Base-by-base conservation (phyloP, 2,888 invertebrate genomes). In the Loripinus fragilis region DNA sequence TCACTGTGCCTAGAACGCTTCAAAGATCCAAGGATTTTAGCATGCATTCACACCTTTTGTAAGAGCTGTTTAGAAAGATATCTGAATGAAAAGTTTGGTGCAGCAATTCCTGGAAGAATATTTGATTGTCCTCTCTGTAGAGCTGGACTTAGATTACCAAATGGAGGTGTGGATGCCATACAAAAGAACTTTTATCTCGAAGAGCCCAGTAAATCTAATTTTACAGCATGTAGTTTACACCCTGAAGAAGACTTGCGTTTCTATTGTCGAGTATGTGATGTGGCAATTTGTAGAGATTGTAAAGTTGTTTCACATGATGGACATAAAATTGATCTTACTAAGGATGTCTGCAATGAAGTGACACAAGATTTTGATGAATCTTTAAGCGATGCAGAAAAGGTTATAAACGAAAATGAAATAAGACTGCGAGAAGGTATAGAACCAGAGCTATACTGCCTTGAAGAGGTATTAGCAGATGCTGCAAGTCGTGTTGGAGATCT, bases 381-480 rank as follows among this genome's bases (percentile, higher is more conserved):
- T 8, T 33, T 60, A 20, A 5, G 15, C 20, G 60, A 60, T 17
- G 33, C 60, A 10, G 60, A 60, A 20, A 60, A 60, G n/a, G 10
- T 1, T n/a, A 60, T 60, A 10, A 30, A 60, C 33, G 60, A 60
- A 60, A 60, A 60, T 20, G 60, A 60, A 60, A 60, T 60, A 60
- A 30, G 17, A 17, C 60, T 28, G 5, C 60, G 60, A 17, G 10
- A 25, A 28, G 30, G 12, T 10, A 33, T 60, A 33, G 60, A 60
- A 17, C 7, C 60, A 33, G 60, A 60, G 7, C 1, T 60, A 8
- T 7, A 7, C 2, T 28, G 33, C 3, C 60, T 60, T 60, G 60
- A 60, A 60, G 33, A 30, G 33, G 5, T 10, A 8, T 2, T 60
- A 5, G 30, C 60, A 20, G 60, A n/a, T 33, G 17, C 28, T 28